phyloP scores from a whole-genome alignment of 2,797 vertebrate genomes.

The Trichosurus vulpecula region DNA sequence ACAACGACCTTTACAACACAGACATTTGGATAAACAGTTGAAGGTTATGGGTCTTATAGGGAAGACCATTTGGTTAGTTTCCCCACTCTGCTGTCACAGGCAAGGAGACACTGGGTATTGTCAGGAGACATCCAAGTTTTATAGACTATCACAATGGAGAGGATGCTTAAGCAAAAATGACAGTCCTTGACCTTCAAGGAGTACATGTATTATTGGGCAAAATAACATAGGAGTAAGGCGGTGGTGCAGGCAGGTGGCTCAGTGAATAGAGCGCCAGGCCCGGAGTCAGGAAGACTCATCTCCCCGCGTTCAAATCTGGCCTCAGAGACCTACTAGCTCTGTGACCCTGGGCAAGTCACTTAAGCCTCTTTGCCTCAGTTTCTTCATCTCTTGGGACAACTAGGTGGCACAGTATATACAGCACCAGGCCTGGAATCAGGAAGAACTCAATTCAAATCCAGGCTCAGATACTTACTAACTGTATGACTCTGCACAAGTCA shows the following conservation, averaged over 20 bases:
- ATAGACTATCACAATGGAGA: not conserved
- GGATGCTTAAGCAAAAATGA: not conserved
- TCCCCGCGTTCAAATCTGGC: not conserved
- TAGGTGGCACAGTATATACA: too few relatives aligned
- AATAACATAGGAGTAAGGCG: not conserved
- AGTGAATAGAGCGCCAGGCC: not conserved
- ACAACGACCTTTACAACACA: not conserved
- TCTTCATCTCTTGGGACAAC: too few relatives aligned
- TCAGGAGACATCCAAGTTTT: not conserved
- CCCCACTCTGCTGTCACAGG: not conserved
- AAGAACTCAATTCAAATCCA: too few relatives aligned
- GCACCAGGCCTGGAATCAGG: too few relatives aligned
- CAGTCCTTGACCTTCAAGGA: not conserved
- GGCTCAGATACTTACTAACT: too few relatives aligned
- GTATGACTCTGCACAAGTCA: too few relatives aligned
- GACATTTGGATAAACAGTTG: not conserved
- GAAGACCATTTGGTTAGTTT: not conserved
- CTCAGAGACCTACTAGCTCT: not conserved
- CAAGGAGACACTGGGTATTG: not conserved
- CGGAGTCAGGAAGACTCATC: not conserved
- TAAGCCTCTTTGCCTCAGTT: not conserved
- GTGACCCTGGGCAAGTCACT: not conserved
- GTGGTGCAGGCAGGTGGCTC: not conserved
- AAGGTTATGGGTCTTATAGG: not conserved
- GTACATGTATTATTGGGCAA: not conserved